A percentile compares a stretch with the other conserved stretches of the same genome.
Evolutionary conservation across 2,797 vertebrate species (phyloP).

Genomic region (Todus mexicanus): DNA sequence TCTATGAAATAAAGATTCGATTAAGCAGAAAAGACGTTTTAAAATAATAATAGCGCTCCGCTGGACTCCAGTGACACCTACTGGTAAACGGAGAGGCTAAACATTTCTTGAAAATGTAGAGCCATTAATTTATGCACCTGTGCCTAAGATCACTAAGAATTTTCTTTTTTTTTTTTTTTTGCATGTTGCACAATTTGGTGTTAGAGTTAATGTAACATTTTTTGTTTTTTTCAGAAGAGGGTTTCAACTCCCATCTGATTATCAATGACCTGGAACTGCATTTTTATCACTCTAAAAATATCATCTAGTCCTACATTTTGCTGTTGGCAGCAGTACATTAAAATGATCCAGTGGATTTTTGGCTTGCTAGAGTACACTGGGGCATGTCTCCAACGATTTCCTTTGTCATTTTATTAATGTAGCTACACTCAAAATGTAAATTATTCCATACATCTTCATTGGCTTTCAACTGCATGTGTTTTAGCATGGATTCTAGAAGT

Average conservation of each 20-base stretch:
- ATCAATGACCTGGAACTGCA: not conserved
- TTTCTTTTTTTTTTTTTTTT: not conserved
- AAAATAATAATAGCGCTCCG: not conserved
- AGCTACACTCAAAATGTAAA: not conserved
- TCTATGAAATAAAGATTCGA: not conserved
- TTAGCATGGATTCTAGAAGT: not conserved
- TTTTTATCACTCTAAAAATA: not conserved
- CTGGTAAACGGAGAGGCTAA: constrained; percentile 25
- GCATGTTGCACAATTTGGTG: not conserved
- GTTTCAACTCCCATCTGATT: not conserved
- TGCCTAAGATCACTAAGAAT: not conserved
- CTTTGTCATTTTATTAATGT: not conserved
- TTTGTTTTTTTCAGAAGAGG: not conserved
- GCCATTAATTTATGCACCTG: not conserved
- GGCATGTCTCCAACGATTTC: not conserved
- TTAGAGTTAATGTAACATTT: not conserved
- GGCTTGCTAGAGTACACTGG: not conserved
- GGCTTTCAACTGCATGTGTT: not conserved
- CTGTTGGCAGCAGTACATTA: not conserved
- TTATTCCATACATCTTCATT: not conserved
- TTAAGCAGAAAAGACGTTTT: not conserved
- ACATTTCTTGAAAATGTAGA: not conserved
- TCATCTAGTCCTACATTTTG: not conserved
- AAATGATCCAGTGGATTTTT: not conserved
- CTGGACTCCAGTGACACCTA: constrained; percentile 60